phyloP scores from a whole-genome alignment of 2,113 vertebrate genomes.

The Lepisosteus oculatus region DNA sequence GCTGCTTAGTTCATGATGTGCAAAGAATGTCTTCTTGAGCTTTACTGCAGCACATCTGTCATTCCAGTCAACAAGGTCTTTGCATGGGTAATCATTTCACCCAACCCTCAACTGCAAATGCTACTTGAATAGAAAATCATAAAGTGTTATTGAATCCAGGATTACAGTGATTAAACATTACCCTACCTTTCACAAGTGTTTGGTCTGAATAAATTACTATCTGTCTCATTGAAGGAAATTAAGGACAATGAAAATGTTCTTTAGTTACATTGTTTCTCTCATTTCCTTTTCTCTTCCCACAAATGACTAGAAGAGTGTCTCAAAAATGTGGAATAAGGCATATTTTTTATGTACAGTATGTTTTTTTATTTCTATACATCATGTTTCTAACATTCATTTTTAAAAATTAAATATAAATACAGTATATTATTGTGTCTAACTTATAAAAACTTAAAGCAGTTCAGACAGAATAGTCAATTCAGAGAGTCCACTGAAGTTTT shows the following conservation, averaged over 20 bases:
- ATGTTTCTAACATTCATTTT: too few relatives aligned
- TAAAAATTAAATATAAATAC: too few relatives aligned
- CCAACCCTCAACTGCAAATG: conserved; percentile 51
- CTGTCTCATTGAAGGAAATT: conserved; percentile 43
- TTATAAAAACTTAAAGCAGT: too few relatives aligned
- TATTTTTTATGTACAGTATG: background rate
- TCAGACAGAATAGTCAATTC: too few relatives aligned
- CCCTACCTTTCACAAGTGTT: conserved; percentile 37
- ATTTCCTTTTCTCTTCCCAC: conserved; percentile 39
- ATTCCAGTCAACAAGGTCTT: conserved; percentile 47
- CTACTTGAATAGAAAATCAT: conserved; percentile 51
- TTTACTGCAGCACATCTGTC: conserved; percentile 42
- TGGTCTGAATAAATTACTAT: conserved; percentile 47
- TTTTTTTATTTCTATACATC: too few relatives aligned
- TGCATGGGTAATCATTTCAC: conserved; percentile 52
- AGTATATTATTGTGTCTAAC: too few relatives aligned
- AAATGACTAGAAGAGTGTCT: conserved; percentile 28
- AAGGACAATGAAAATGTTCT: conserved; percentile 40
- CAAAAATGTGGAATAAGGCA: conserved; percentile 6
- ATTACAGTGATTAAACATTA: conserved; percentile 45
- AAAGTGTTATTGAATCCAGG: conserved; percentile 39
- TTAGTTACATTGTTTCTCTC: conserved; percentile 39
- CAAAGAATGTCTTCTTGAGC: conserved; percentile 31
- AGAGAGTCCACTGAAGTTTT: too few relatives aligned
- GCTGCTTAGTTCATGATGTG: conserved; percentile 30